Percentiles rank a stretch among this genome's conserved stretches.
These are phyloP conservation scores for Reticulitermes lucifugus DNA, from an alignment of 2,888 invertebrate genomes.

Conservation along the genomic window DNA sequence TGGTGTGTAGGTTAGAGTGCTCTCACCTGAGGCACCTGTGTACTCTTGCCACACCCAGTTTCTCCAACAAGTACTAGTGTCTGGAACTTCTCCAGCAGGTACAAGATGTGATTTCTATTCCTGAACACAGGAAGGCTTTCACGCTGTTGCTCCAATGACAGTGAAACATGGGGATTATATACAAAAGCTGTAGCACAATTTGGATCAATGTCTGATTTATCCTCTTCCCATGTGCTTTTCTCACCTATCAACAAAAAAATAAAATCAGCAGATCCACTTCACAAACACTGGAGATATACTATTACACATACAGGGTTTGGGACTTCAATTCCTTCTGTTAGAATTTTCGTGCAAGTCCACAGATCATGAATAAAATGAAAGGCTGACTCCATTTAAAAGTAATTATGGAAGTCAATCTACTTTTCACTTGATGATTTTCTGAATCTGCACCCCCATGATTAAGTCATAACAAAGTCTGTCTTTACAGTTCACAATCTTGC, in stretches of 20 bases:
- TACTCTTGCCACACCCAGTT: conserved; percentile 96
- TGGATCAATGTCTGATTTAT: conserved; percentile 70
- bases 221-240: conserved; percentile 56
- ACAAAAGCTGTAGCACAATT: conserved; percentile 74
- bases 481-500: too few species aligned
- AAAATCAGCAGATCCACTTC: not conserved
- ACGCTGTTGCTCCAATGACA: conserved; percentile 86
- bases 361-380: too few species aligned
- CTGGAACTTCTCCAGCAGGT: conserved; percentile 90
- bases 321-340: too few species aligned
- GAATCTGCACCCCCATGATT: too few species aligned
- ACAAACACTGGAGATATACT: too few species aligned
- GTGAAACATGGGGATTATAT: conserved; percentile 86
- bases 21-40: conserved; percentile 92
- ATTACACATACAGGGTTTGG: too few species aligned
- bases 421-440: too few species aligned
- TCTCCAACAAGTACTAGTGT: conserved; percentile 91
- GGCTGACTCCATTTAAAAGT: too few species aligned
- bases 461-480: too few species aligned
- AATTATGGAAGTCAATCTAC: too few species aligned
- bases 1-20: too few species aligned
- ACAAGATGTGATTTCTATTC: conserved; percentile 87
- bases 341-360: too few species aligned
- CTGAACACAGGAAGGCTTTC: conserved; percentile 89
- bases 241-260: conserved; percentile 15